These are phyloP conservation scores for Campoletis sonorensis DNA, from an alignment of 1,140 invertebrate species.

Conservation along the genomic window DNA sequence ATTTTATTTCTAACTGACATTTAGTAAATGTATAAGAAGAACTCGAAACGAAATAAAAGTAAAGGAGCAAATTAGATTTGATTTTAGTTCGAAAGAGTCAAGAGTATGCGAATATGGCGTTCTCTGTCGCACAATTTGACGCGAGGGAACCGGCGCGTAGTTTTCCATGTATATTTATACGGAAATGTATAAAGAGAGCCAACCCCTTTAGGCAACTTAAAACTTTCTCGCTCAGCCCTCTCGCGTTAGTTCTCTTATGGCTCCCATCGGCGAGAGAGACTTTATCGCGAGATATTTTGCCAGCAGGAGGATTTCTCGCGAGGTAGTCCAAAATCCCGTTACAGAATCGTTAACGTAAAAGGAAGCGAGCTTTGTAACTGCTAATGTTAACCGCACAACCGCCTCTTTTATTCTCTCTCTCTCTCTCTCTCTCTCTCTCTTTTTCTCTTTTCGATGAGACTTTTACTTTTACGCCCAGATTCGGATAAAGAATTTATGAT, in stretches of 20 bases:
- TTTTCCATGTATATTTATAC: slow-evolving; percentile 13
- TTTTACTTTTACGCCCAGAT: slow-evolving; percentile 77
- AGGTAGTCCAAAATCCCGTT: slow-evolving; percentile 66
- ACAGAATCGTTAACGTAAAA: slow-evolving; percentile 77
- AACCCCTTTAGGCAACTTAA: slow-evolving; percentile 70
- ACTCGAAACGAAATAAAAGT: too few species aligned
- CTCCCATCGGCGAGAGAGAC: slow-evolving; percentile 73
- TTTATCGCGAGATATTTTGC: slow-evolving; percentile 74
- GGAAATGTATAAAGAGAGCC: slow-evolving; percentile 30
- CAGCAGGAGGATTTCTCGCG: slow-evolving; percentile 53
- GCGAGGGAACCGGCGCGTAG: not conserved
- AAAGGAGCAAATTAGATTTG: too few species aligned
- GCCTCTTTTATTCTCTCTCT: not conserved
- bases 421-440: slow-evolving; percentile 5
- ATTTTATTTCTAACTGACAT: too few species aligned
- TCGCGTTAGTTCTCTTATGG: slow-evolving; percentile 65
- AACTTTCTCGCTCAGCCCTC: slow-evolving; percentile 41
- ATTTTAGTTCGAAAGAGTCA: too few species aligned
- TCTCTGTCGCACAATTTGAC: not conserved
- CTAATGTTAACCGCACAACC: slow-evolving; percentile 69
- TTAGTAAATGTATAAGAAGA: too few species aligned
- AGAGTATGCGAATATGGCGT: not conserved
- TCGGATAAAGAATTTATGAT: slow-evolving; percentile 77
- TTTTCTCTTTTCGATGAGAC: slow-evolving; percentile 68
- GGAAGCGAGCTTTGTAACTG: slow-evolving; percentile 74